phyloP scores from a whole-genome alignment of 2,113 vertebrate genomes.

The Eudyptes chrysolophus region DNA sequence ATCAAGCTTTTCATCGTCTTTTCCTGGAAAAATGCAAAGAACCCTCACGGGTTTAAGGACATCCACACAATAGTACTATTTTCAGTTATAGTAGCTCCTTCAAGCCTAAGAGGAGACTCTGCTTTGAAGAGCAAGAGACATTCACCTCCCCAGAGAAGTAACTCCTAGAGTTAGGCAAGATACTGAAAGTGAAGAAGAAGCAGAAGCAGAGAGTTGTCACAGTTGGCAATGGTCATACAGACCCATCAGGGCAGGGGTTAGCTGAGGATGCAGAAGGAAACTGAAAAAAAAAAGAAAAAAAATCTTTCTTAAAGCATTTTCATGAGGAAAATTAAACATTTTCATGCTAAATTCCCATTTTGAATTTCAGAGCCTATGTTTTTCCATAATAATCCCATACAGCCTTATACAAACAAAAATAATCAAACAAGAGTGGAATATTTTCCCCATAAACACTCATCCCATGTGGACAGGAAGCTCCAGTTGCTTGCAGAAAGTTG shows the following conservation, averaged over 20 bases:
- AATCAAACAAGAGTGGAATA: neutral
- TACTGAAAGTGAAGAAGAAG: neutral
- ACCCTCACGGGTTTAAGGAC: neutral
- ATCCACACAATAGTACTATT: neutral
- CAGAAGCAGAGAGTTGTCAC: neutral
- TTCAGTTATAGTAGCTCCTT: neutral
- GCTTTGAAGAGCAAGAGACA: neutral
- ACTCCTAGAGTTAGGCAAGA: neutral
- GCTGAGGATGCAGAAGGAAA: neutral
- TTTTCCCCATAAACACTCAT: neutral
- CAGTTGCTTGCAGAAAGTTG: neutral
- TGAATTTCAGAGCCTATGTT: neutral
- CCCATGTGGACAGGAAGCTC: neutral
- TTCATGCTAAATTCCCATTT: neutral
- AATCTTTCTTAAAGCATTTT: neutral
- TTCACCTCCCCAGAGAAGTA: neutral
- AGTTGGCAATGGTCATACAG: neutral
- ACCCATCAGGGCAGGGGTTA: neutral
- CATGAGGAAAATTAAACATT: neutral
- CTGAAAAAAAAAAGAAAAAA: neutral
- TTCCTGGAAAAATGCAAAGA: neutral
- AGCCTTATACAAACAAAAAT: neutral
- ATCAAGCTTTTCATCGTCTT: slow-evolving; percentile 1
- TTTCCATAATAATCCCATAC: neutral
- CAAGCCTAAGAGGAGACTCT: neutral